These are phyloP conservation scores for Antechinus flavipes DNA, from an alignment of 2,113 vertebrate genomes.

Conservation along the genomic window DNA sequence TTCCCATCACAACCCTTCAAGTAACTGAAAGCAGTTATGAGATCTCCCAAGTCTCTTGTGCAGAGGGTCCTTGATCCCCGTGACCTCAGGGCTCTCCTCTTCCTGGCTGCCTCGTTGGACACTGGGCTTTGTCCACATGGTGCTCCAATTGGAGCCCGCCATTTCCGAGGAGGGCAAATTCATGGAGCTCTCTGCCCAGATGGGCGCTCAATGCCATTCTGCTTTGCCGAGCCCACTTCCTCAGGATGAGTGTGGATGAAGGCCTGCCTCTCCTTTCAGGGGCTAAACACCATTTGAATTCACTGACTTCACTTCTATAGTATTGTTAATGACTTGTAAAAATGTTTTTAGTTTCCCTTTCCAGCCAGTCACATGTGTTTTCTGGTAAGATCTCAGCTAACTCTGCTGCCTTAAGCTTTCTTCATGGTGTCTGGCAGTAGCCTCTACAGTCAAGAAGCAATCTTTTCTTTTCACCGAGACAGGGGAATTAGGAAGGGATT, in stretches of 20 bases:
- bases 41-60: neutral
- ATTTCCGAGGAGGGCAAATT: neutral
- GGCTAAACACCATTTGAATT: conserved; percentile 3
- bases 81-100: neutral
- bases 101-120: neutral
- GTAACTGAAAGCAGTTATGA: neutral
- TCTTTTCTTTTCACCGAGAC: neutral
- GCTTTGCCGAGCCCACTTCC: conserved; percentile 2
- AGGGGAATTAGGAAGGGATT: conserved; percentile 58
- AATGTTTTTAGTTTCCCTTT: conserved; percentile 25
- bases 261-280: conserved; percentile 6
- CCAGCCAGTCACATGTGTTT: conserved; percentile 25
- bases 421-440: neutral
- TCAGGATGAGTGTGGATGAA: neutral
- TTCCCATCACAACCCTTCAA: neutral
- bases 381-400: conserved; percentile 39
- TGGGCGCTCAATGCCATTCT: neutral
- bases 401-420: conserved; percentile 30
- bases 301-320: conserved; percentile 28
- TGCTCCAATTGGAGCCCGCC: neutral
- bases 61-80: neutral
- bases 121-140: neutral
- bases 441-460: conserved; percentile 42
- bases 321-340: conserved; percentile 10
- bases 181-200: neutral